Percentiles rank a stretch among this genome's conserved stretches.
These are phyloP conservation scores for Rhadinocentrus ornatus DNA, from an alignment of 2,797 vertebrate species.

Conservation along the genomic window DNA sequence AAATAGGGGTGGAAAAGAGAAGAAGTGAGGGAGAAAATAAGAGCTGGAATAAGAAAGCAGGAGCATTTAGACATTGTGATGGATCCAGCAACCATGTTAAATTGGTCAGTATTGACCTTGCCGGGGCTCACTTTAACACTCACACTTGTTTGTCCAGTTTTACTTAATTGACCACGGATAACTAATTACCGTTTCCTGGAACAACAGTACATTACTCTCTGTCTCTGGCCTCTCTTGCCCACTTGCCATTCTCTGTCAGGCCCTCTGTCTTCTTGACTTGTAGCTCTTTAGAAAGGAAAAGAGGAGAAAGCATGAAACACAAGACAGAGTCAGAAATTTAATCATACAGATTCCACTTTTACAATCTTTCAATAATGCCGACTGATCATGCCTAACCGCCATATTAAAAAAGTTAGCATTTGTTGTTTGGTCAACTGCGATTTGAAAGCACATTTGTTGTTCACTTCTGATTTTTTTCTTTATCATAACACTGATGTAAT, in stretches of 20 bases:
- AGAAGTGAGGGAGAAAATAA: constrained; percentile 14
- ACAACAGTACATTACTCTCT: constrained; percentile 62
- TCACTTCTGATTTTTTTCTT: too few relatives aligned
- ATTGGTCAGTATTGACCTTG: constrained; percentile 76
- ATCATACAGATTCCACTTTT: constrained; percentile 6
- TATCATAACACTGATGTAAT: too few relatives aligned
- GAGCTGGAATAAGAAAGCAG: constrained; percentile 40
- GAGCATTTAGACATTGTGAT: constrained; percentile 52
- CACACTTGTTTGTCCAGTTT: constrained; percentile 82
- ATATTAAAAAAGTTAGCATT: neutral
- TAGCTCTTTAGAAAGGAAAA: constrained; percentile 3
- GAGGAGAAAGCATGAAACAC: neutral
- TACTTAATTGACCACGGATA: constrained; percentile 82
- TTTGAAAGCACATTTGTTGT: too few relatives aligned
- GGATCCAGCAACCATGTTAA: constrained; percentile 73
- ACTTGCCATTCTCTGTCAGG: constrained; percentile 32
- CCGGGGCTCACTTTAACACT: constrained; percentile 79
- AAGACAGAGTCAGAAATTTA: neutral
- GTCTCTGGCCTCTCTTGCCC: constrained; percentile 14
- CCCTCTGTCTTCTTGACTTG: constrained; percentile 25
- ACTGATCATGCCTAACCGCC: neutral
- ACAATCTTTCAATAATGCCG: neutral
- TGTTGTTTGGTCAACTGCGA: neutral
- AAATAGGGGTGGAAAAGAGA: constrained; percentile 44
- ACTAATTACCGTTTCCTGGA: constrained; percentile 79